These are phyloP conservation scores for Caradrina clavipalpis DNA, from an alignment of 2,888 invertebrate genomes.

Conservation along the genomic window DNA sequence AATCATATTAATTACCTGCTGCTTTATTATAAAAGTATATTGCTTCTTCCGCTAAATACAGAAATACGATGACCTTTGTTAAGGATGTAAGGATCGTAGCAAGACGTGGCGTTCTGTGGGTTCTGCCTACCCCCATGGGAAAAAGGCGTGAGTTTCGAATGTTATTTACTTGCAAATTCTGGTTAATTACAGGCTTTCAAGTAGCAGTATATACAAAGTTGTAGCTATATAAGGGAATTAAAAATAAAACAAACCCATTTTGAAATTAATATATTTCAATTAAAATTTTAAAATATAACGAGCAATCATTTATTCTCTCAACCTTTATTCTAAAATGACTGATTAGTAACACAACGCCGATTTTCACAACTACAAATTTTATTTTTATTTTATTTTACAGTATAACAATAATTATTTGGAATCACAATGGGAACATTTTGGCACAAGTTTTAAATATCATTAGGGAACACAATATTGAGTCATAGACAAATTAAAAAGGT, in stretches of 20 bases:
- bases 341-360: slow-evolving; percentile 85
- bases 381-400: slow-evolving; percentile 72
- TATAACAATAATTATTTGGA: slow-evolving; percentile 71
- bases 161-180: neutral
- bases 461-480: slow-evolving; percentile 13
- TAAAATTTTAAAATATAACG: slow-evolving; percentile 89
- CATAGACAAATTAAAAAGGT: slow-evolving; percentile 39
- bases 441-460: slow-evolving; percentile 57
- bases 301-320: slow-evolving; percentile 81
- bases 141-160: neutral
- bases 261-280: slow-evolving; percentile 84
- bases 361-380: slow-evolving; percentile 85
- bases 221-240: neutral
- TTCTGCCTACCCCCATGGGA: too few relatives aligned
- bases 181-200: too few relatives aligned
- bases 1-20: neutral
- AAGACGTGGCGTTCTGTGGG: too few relatives aligned
- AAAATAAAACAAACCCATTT: slow-evolving; percentile 67
- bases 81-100: too few relatives aligned
- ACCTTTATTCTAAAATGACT: slow-evolving; percentile 77
- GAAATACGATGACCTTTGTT: neutral
- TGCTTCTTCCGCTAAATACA: neutral
- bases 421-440: slow-evolving; percentile 71
- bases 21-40: neutral
- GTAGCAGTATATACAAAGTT: too few relatives aligned